Base-by-base conservation (phyloP, 2,888 invertebrate genomes). In the Elgonia sp. region DNA sequence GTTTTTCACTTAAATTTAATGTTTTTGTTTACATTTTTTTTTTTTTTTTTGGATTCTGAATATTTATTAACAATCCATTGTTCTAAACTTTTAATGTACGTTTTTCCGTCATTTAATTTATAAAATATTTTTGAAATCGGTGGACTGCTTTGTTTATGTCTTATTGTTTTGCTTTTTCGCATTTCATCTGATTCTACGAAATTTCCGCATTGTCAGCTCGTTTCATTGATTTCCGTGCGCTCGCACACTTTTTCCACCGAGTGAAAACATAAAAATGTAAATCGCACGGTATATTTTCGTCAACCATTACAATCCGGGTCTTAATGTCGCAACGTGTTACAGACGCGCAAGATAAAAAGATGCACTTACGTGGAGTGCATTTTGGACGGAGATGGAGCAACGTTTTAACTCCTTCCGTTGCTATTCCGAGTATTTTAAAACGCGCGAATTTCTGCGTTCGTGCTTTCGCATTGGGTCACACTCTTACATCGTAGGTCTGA, bases 291-390 rank as follows among this genome's bases (percentile, higher is more conserved):
- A 14, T 72, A 29, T 79, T 42, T 73, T 73, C 67, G 79, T 65
- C 55, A 62, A 46, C 46, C 40, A 65, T 63, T 21, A 67, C 75
- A 55, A 63, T 82, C 57, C 79, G 16, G 40, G 73, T 79, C 67
- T 79, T 79, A 84, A 84, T 63, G 85, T 85, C 85, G 75, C 60
- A 16, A 14, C 42, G 60, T 50, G 67, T 72, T 72, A 85, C 65
- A 37, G 39, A 62, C n/a, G n/a, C 20, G 69, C 14, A n/a, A 70
- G 79, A 85, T 80, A 85, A 85, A 69, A 80, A 85, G 76, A 81
- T 81, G 86, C 86, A 81, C 81, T 86, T 76, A 75, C 72, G 72
- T 7, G 40, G 69, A 69, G 69, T 50, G 50, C 29, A 50, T 29
- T 65, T 65, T 42, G 2, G 63, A 29, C 46, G 63, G 16, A 37